Evolutionary conservation across 2,888 invertebrate species (phyloP), one percentile per base, ranked within the genome.

Genomic region (Micropterix aruncella): DNA sequence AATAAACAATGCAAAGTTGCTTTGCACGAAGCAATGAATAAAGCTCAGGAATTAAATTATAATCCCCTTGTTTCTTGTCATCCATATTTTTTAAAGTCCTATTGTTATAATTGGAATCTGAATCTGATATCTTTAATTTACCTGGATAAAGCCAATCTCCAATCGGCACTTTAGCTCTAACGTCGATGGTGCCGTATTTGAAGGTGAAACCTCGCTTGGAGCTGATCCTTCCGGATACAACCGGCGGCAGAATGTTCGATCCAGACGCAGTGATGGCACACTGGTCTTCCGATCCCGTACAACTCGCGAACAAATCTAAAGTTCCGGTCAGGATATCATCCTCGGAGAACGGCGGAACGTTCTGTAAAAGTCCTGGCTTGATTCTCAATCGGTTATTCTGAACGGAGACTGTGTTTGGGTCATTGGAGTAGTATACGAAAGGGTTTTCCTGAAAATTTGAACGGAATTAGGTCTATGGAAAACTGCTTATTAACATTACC

Each of bases 61-160:
- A n/a, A n/a, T n/a, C n/a, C n/a, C n/a, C n/a, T n/a, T n/a, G n/a
- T n/a, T n/a, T n/a, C n/a, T n/a, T n/a, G n/a, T n/a, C n/a, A n/a
- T n/a, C n/a, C n/a, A n/a, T n/a, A n/a, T n/a, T n/a, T n/a, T n/a
- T n/a, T n/a, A n/a, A n/a, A n/a, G n/a, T n/a, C n/a, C n/a, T n/a
- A n/a, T n/a, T n/a, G n/a, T n/a, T n/a, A n/a, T n/a, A n/a, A n/a
- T n/a, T n/a, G n/a, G n/a, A n/a, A n/a, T n/a, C n/a, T n/a, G n/a
- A n/a, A n/a, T n/a, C n/a, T n/a, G n/a, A n/a, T 27, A 27, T 27
- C 12, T 27, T 5, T 19, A 14, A 38, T 44, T 63, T 62, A 80
- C 79, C 60, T 47, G 82, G 81, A 53, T 78, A 74, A 19, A 81
- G 58, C 82, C 87, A 87, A 56, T 86, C 82, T 1, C 87, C 87